Conservation (phyloP, 2,113 vertebrate genomes). For the Caranx ignobilis region DNA sequence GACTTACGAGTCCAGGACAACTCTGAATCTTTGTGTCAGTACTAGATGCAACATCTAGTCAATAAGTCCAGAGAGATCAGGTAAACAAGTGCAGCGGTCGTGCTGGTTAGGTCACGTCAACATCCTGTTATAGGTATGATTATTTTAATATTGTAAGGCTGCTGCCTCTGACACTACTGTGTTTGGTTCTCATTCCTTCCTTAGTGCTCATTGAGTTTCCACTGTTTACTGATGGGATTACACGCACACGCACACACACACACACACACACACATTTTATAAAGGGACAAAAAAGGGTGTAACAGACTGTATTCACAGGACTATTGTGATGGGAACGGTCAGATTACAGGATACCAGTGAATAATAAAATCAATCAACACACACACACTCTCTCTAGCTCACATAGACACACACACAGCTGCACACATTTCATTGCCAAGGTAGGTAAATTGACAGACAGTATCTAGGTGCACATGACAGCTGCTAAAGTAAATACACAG, state of each 20-base stretch:
- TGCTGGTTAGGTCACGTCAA: not conserved
- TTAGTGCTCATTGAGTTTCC: conserved; percentile 20
- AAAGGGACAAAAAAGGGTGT: conserved; percentile 28
- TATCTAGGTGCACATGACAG: not conserved
- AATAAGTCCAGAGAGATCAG: no score
- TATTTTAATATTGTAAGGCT: conserved; percentile 1
- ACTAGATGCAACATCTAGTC: no score
- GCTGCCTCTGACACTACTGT: not conserved
- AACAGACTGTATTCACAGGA: not conserved
- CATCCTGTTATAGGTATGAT: conserved; percentile 10
- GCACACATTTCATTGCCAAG: conserved; percentile 7
- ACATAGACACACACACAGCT: not conserved
- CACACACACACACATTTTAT: conserved; percentile 3
- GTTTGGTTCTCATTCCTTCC: conserved; percentile 11
- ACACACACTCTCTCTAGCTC: not conserved
- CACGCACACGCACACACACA: conserved; percentile 6
- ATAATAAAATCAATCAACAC: not conserved
- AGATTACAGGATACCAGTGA: conserved; percentile 10
- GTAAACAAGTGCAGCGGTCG: no score
- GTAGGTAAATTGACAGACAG: conserved; percentile 21
- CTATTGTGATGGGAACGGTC: not conserved
- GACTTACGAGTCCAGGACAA: no score
- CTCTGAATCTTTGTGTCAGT: no score
- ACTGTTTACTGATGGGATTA: conserved; percentile 19
- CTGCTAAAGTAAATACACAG: conserved; percentile 29